phyloP scores from a whole-genome alignment of 2,113 vertebrate genomes.

The Nansenia antarctica region DNA sequence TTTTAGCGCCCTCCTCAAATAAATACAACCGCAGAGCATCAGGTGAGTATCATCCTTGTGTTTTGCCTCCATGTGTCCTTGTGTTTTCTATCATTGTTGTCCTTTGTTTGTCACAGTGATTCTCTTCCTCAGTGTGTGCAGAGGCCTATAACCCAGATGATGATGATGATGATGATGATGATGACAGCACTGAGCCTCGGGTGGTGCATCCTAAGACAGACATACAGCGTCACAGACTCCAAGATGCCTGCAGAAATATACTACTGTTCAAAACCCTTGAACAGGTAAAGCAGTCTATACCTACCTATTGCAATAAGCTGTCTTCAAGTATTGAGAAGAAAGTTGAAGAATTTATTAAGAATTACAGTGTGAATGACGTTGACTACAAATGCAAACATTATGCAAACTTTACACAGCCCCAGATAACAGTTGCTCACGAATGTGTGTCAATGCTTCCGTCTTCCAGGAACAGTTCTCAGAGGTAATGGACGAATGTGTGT shows the following conservation, averaged over 20 bases:
- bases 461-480: constrained; percentile 87
- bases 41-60: constrained; percentile 73
- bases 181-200: constrained; percentile 84
- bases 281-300: constrained; percentile 77
- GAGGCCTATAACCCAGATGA: constrained; percentile 91
- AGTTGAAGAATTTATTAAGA: neutral
- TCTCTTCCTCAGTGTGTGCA: constrained; percentile 82
- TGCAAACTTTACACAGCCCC: too few relatives aligned
- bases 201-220: constrained; percentile 93
- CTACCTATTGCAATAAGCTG: too few relatives aligned
- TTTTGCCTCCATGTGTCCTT: neutral
- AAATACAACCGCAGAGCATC: constrained; percentile 88
- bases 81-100: neutral
- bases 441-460: constrained; percentile 16
- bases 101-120: neutral
- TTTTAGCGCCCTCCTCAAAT: constrained; percentile 76
- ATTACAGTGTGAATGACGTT: too few relatives aligned
- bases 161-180: constrained; percentile 89
- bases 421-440: neutral
- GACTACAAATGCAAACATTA: too few relatives aligned
- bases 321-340: neutral
- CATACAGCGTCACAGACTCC: constrained; percentile 86
- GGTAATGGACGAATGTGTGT: constrained; percentile 75
- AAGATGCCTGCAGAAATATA: constrained; percentile 93
- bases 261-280: constrained; percentile 94